Base-by-base conservation (phyloP, 2,113 vertebrate species). In the Pachyramphus minor region DNA sequence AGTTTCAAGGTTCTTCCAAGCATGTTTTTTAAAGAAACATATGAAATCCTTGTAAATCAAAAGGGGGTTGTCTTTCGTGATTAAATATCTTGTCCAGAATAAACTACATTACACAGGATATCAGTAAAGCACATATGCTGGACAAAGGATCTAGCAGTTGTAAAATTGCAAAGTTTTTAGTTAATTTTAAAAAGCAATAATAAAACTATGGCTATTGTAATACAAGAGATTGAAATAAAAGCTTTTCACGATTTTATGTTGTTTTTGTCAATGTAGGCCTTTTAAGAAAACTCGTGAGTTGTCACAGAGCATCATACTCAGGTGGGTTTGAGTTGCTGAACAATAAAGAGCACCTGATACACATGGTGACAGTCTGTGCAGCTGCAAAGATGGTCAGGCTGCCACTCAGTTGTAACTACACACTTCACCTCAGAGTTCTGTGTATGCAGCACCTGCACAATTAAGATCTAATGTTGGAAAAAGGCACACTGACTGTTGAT, bases 161-260 rank as follows among this genome's bases (percentile, higher is more conserved):
- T 60, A 81, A 20, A 73, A 80, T 30, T 79, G 45, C 44, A 13
- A 93, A 82, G 37, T 71, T 63, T 39, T 81, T 93, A 22, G 71
- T 74, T 69, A 5, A 67, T 78, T 87, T 84, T 59, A 30, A 86
- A 78, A 86, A 82, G 74, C 50, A 90, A 52, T 76, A 90, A 78
- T 58, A 89, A 71, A 94, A 56, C 14, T 31, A 27, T 44, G 44
- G 20, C 75, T 91, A 2, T 85, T 95, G 71, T 92, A 95, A 75
- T 95, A 85, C 42, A 62, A 62, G 88, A 84, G 15, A 64, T 62
- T 68, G 17, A 60, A 93, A 93, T 93, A 95, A 94, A 96, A 84
- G 56, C 77, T 89, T 96, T 94, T 78, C 92, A 91, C 44, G 30
- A 21, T 55, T 91, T 80, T 44, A 19, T 79, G 21, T 67, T 91